Evolutionary conservation across 2,113 vertebrate genomes (phyloP).

Genomic region (Antigone vipio): DNA sequence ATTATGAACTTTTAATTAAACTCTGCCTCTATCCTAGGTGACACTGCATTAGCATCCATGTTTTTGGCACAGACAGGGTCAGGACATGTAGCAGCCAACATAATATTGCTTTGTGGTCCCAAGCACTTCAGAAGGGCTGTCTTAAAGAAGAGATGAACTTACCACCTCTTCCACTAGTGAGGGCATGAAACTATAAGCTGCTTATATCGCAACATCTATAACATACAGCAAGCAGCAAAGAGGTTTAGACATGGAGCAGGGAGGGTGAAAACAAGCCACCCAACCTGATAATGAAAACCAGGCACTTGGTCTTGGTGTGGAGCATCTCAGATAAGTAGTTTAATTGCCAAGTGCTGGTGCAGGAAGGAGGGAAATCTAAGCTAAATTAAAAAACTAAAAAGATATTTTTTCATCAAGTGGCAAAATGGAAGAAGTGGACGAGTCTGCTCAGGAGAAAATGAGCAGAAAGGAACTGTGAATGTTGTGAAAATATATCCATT

Average conservation of each 20-base stretch:
- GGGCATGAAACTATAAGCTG: neutral
- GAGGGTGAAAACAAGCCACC: slow-evolving; percentile 40
- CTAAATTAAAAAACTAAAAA: slow-evolving; percentile 74
- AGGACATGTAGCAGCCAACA: neutral
- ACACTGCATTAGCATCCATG: neutral
- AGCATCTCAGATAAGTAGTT: slow-evolving; percentile 61
- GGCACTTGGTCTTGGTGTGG: slow-evolving; percentile 41
- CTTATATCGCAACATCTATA: neutral
- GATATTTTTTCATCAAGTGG: slow-evolving; percentile 67
- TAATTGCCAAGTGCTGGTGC: slow-evolving; percentile 60
- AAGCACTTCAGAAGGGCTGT: neutral
- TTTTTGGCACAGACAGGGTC: neutral
- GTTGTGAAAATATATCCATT: slow-evolving; percentile 73
- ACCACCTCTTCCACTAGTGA: neutral
- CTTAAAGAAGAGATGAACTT: neutral
- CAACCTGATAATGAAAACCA: slow-evolving; percentile 58
- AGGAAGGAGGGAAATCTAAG: slow-evolving; percentile 59
- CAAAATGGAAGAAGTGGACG: slow-evolving; percentile 66
- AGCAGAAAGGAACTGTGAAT: slow-evolving; percentile 68
- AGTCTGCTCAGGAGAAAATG: slow-evolving; percentile 67
- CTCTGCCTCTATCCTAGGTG: neutral
- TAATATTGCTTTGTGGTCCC: neutral
- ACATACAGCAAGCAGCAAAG: neutral
- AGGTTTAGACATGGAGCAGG: slow-evolving; percentile 2
- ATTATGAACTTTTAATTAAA: neutral